Percentiles rank a stretch among this genome's conserved stretches.
phyloP scores from a whole-genome alignment of 2,888 invertebrate species.

The Himalopsyche kuldschensis region DNA sequence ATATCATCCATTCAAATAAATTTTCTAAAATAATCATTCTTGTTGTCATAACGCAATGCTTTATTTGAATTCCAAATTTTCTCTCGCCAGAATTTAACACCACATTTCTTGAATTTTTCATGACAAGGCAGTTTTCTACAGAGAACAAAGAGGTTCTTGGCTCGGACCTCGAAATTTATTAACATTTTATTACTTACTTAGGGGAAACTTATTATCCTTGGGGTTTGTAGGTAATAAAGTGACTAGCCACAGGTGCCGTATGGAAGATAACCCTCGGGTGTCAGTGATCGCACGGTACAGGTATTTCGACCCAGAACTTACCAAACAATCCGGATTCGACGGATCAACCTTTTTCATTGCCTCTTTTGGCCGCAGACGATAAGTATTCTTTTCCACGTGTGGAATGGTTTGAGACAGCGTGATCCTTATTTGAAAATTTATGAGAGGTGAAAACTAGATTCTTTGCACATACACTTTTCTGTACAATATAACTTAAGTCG shows the following conservation, averaged over 20 bases:
- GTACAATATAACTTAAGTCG: neutral
- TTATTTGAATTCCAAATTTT: neutral
- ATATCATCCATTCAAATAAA: neutral
- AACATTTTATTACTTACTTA: slow-evolving; percentile 5
- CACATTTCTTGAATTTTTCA: neutral
- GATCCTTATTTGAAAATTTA: neutral
- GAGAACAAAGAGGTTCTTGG: neutral
- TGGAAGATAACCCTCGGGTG: neutral
- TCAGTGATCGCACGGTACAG: neutral
- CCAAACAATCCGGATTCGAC: neutral
- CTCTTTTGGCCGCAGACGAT: neutral
- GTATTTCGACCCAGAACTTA: neutral
- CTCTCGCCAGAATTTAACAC: neutral
- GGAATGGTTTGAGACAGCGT: neutral
- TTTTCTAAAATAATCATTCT: neutral
- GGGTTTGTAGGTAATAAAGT: neutral
- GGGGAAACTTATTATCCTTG: neutral
- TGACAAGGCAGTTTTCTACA: neutral
- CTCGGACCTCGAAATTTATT: neutral
- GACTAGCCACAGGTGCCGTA: slow-evolving; percentile 1
- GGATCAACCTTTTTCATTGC: neutral
- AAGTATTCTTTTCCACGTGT: neutral
- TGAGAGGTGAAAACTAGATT: neutral
- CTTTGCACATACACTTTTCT: neutral
- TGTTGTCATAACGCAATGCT: neutral